Percentiles rank a stretch among this genome's conserved stretches.
phyloP scores from a whole-genome alignment of 2,888 invertebrate species.

The Drosophila antonietae region DNA sequence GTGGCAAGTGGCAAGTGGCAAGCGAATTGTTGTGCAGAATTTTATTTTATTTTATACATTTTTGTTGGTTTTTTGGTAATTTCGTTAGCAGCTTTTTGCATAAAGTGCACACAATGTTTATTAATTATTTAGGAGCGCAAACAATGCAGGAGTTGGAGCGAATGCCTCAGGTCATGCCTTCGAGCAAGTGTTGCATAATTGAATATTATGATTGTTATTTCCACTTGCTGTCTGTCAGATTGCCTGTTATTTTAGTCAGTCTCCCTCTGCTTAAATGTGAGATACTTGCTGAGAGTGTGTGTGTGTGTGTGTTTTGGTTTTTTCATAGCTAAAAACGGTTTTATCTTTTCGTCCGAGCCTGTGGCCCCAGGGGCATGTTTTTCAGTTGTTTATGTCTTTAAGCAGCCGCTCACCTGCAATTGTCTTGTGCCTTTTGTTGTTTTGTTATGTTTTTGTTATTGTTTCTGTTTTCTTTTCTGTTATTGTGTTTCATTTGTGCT shows the following conservation, averaged over 20 bases:
- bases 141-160: constrained; percentile 31
- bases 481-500: constrained; percentile 5
- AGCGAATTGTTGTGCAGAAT: constrained; percentile 11
- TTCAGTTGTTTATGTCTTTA: constrained; percentile 59
- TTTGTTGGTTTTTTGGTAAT: constrained; percentile 47
- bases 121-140: constrained; percentile 67
- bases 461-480: constrained; percentile 4
- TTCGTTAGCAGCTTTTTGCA: constrained; percentile 65
- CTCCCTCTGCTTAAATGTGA: constrained; percentile 6
- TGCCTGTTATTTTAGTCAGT: constrained; percentile 41
- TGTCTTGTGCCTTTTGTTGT: constrained; percentile 38
- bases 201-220: constrained; percentile 79
- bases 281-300: constrained; percentile 10
- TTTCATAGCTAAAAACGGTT: constrained; percentile 33
- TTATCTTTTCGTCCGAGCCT: constrained; percentile 6
- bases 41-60: neutral
- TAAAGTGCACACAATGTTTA: constrained; percentile 73
- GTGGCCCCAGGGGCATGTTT: constrained; percentile 59
- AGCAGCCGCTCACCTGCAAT: constrained; percentile 66
- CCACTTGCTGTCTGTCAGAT: constrained; percentile 64
- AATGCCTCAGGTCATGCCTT: constrained; percentile 26
- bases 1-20: constrained; percentile 15
- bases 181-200: constrained; percentile 63
- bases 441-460: constrained; percentile 21
- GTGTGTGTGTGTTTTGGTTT: constrained; percentile 7